These are phyloP conservation scores for Lepas anatifera DNA, from an alignment of 2,888 invertebrate genomes.

Conservation along the genomic window DNA sequence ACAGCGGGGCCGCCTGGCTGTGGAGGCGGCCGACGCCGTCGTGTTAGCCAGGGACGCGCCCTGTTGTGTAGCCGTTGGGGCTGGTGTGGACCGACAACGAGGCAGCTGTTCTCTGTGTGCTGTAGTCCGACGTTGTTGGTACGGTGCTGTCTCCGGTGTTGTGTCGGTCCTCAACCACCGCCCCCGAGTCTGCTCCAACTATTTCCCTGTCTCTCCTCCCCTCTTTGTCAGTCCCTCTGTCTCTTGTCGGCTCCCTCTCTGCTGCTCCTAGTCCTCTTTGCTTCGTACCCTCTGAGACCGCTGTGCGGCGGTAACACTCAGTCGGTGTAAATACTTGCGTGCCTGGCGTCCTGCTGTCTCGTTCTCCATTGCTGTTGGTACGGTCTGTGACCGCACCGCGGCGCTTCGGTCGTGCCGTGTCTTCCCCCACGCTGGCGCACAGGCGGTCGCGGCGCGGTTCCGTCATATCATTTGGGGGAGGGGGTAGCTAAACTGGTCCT, in stretches of 20 bases:
- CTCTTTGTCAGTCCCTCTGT: conserved; percentile 17
- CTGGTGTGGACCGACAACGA: too few relatives aligned
- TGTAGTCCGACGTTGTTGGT: conserved; percentile 28
- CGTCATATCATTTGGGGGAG: too few relatives aligned
- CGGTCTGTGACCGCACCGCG: background rate
- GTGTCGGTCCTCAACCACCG: conserved; percentile 26
- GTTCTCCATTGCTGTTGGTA: background rate
- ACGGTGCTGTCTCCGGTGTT: conserved; percentile 21
- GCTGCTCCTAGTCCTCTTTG: background rate
- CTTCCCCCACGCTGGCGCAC: too few relatives aligned
- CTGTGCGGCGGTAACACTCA: background rate
- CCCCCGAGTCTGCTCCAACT: conserved; percentile 23
- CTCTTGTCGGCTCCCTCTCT: background rate
- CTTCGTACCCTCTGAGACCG: background rate
- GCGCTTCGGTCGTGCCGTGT: too few relatives aligned
- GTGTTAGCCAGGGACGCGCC: too few relatives aligned
- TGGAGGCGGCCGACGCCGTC: conserved; percentile 26
- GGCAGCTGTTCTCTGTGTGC: too few relatives aligned
- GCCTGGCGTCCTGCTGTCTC: background rate
- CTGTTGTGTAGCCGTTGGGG: too few relatives aligned
- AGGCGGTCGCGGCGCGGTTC: too few relatives aligned
- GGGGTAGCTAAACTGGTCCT: too few relatives aligned
- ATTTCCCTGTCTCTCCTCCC: conserved; percentile 20
- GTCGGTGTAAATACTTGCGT: background rate
- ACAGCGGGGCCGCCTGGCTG: background rate